Evolutionary conservation across 2,797 vertebrate species (phyloP), one percentile per base, ranked within the genome.

Genomic region (Smutsia gigantea): DNA sequence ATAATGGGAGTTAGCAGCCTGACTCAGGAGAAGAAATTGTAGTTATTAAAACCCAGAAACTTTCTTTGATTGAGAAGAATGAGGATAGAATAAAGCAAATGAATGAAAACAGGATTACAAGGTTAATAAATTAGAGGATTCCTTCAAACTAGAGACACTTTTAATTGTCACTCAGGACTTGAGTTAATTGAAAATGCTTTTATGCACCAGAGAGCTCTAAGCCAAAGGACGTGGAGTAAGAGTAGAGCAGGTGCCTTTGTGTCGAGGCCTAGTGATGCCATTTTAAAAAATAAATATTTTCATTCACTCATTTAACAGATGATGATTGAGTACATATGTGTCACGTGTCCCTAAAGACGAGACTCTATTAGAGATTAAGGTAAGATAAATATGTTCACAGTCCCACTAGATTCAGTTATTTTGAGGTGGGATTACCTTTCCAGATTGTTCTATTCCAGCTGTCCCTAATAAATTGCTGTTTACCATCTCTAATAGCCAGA

Each of bases 21-120:
- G 12, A 7, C 7, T 57, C 46, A 77, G 63, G 42, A 49, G 1
- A 0, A 59, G 61, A 86, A 49, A 46, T 31, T 25, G 42, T 64
- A 46, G 46, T 84, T 85, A 39, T 81, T n/a, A 93, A 74, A 96
- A 78, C 34, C 74, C 57, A 89, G 87, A 96, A 97, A 31, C 23
- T 8, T 1, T 61, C 66, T 61, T 85, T 23, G 0, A 68, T 8
- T 84, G 87, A 74, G 6, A 94, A 59, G 68, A 88, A 25, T 29
- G 59, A 31, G 1, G 21, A 88, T 78, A 1, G 4, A 86, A 25
- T 42, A 93, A 81, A 89, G 0, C 13, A 42, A 79, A 95, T 74
- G 72, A 91, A 42, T 27, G n/a, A 75, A 96, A 92, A 29, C 34
- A 93, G 31, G 42, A 90, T 81, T 55, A 68, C 7, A 23, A n/a